Evolutionary conservation across 2,113 vertebrate genomes (phyloP).

Genomic region (Pitta sordida): DNA sequence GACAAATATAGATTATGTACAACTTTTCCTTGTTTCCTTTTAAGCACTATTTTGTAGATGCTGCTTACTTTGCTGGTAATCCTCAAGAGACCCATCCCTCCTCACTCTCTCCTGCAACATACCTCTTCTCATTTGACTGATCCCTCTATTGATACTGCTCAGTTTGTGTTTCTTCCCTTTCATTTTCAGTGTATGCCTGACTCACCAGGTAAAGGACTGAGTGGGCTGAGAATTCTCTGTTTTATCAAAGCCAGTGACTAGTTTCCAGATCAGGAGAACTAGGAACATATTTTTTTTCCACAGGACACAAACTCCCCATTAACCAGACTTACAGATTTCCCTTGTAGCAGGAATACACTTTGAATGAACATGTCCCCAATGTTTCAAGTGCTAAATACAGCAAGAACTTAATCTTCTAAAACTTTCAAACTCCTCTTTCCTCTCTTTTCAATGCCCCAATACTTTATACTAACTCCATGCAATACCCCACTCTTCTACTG

Average conservation of each 20-base stretch:
- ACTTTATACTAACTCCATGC: neutral
- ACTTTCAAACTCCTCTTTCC: neutral
- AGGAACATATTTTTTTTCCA: neutral
- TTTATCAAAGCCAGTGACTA: neutral
- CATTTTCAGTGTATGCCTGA: neutral
- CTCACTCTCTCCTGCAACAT: neutral
- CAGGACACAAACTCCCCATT: neutral
- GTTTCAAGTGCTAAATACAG: neutral
- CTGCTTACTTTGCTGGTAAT: neutral
- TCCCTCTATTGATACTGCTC: neutral
- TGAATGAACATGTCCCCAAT: neutral
- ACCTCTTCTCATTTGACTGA: neutral
- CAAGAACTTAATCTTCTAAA: neutral
- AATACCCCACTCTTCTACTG: neutral
- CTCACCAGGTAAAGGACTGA: neutral
- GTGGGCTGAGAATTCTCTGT: neutral
- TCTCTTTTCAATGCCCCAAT: neutral
- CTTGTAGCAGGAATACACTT: neutral
- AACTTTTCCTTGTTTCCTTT: neutral
- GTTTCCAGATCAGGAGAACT: neutral
- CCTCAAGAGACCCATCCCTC: neutral
- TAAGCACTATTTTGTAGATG: neutral
- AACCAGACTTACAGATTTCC: neutral
- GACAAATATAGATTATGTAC: neutral
- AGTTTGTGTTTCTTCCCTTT: neutral